These are phyloP conservation scores for Ophioninae sp. DNA, from an alignment of 2,888 invertebrate species.

Conservation along the genomic window DNA sequence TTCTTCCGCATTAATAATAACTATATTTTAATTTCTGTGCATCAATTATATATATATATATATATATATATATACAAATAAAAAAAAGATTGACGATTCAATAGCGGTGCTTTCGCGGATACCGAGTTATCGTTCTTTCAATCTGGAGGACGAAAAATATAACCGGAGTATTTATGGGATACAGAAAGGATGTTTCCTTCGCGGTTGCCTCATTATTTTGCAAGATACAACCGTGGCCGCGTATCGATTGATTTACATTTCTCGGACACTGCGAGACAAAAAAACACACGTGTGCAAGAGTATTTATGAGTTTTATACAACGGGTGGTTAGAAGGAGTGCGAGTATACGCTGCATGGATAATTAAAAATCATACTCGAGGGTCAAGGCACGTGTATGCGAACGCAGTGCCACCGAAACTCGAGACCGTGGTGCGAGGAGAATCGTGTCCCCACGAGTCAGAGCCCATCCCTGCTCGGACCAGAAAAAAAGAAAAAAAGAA, in stretches of 20 bases:
- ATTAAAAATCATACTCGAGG: conserved; percentile 48
- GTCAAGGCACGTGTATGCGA: conserved; percentile 22
- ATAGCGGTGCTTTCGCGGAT: neutral
- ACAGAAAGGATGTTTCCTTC: conserved; percentile 23
- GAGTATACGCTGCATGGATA: conserved; percentile 21
- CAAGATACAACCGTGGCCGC: conserved; percentile 33
- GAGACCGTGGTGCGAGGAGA: conserved; percentile 16
- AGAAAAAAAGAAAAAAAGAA: conserved; percentile 7
- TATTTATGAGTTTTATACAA: conserved; percentile 43
- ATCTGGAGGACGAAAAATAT: conserved; percentile 21
- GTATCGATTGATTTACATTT: conserved; percentile 52
- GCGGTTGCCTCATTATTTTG: conserved; percentile 37
- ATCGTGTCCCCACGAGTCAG: conserved; percentile 13
- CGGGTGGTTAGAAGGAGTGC: neutral
- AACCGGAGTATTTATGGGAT: conserved; percentile 16
- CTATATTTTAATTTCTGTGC: no score
- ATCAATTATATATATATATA: no score
- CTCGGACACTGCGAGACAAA: conserved; percentile 15
- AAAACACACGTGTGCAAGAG: conserved; percentile 4
- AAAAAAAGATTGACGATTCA: conserved; percentile 8
- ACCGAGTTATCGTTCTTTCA: conserved; percentile 13
- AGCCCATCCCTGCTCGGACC: neutral
- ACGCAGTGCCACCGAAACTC: conserved; percentile 31
- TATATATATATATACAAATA: no score
- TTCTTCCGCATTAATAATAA: no score